These are phyloP conservation scores for Capitulum mitella DNA, from an alignment of 2,888 invertebrate species.

Conservation along the genomic window DNA sequence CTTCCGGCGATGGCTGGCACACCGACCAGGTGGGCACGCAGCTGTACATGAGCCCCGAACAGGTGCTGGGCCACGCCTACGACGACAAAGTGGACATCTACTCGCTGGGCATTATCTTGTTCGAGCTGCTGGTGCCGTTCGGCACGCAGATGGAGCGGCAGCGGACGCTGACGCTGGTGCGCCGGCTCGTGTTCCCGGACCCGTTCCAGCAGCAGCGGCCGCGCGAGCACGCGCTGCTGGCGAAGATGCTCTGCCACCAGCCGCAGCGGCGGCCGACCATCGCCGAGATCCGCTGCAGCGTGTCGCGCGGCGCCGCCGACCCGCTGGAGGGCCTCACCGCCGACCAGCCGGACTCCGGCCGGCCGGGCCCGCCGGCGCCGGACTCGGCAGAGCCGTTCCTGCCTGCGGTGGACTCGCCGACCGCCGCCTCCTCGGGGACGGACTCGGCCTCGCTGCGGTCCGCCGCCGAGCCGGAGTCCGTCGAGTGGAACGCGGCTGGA, in stretches of 20 bases:
- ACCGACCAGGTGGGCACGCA: slow-evolving; percentile 71
- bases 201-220: slow-evolving; percentile 50
- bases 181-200: slow-evolving; percentile 60
- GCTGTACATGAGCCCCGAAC: slow-evolving; percentile 98
- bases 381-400: too few species aligned
- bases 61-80: slow-evolving; percentile 62
- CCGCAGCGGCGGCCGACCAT: slow-evolving; percentile 60
- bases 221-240: slow-evolving; percentile 30
- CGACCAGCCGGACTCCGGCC: slow-evolving; percentile 42
- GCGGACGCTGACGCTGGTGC: slow-evolving; percentile 56
- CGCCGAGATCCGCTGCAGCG: slow-evolving; percentile 38
- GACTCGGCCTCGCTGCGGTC: neutral
- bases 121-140: slow-evolving; percentile 86
- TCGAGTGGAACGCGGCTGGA: neutral
- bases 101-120: slow-evolving; percentile 85
- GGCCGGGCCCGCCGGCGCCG: neutral
- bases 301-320: slow-evolving; percentile 46
- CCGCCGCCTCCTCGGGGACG: too few species aligned
- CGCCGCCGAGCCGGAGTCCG: neutral
- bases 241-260: slow-evolving; percentile 61
- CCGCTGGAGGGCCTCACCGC: slow-evolving; percentile 45
- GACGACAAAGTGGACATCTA: slow-evolving; percentile 92
- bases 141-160: slow-evolving; percentile 83
- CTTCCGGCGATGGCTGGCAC: slow-evolving; percentile 40
- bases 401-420: neutral